These are phyloP conservation scores for Alosa alosa DNA, from an alignment of 2,113 vertebrate genomes.

Conservation along the genomic window DNA sequence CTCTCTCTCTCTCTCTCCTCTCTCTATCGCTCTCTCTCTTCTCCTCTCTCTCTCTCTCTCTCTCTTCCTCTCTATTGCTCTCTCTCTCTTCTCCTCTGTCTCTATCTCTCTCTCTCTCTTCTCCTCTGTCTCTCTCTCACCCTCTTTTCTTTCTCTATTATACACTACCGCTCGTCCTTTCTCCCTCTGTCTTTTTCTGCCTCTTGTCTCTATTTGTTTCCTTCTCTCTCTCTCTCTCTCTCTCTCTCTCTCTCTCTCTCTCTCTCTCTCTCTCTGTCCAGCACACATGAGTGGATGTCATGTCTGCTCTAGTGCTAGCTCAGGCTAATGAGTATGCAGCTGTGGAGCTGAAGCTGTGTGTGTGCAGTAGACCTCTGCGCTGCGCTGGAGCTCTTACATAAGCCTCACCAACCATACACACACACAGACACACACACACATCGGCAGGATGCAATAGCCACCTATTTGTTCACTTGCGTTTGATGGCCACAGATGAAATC, in stretches of 20 bases:
- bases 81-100: background rate
- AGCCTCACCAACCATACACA: constrained; percentile 30
- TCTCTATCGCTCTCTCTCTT: background rate
- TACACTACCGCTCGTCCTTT: background rate
- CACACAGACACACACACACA: background rate
- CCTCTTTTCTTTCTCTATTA: background rate
- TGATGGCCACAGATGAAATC: too few species aligned
- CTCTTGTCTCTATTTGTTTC: background rate
- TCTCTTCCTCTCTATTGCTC: background rate
- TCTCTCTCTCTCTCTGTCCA: background rate
- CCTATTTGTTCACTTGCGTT: background rate
- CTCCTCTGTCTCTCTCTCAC: background rate
- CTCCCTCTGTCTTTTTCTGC: background rate
- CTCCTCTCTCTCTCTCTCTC: background rate
- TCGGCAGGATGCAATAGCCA: background rate
- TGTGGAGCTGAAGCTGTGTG: background rate
- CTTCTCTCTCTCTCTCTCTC: too few species aligned
- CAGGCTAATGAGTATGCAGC: constrained; percentile 31
- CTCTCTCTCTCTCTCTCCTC: constrained; percentile 4
- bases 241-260: too few species aligned
- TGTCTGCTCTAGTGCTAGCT: constrained; percentile 13
- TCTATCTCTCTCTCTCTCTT: background rate
- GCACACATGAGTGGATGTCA: constrained; percentile 24
- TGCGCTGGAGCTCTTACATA: constrained; percentile 40
- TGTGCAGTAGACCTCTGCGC: constrained; percentile 34